Conservation (phyloP, 2,888 invertebrate species). For the Mongoloraphidia duomilia region DNA sequence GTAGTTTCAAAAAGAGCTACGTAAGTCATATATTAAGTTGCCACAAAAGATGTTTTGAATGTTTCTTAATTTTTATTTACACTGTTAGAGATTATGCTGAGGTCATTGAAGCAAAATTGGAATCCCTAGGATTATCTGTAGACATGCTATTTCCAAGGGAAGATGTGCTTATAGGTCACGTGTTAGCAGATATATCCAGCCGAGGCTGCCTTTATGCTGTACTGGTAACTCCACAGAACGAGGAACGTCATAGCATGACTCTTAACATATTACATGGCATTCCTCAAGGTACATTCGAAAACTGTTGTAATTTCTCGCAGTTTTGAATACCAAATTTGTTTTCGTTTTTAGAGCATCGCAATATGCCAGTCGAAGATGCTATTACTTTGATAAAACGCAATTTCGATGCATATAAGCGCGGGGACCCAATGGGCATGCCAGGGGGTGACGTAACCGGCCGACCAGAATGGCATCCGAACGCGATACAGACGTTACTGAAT, state of each 20-base stretch:
- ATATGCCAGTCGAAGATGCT: conserved; percentile 91
- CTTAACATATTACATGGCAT: conserved; percentile 81
- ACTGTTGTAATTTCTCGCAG: too few relatives aligned
- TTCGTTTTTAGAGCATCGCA: conserved; percentile 65
- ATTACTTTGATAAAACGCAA: conserved; percentile 62
- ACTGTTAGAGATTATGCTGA: conserved; percentile 66
- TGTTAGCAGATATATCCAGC: conserved; percentile 75
- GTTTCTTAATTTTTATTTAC: conserved; percentile 8
- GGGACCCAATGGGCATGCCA: conserved; percentile 23
- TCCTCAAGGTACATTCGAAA: conserved; percentile 55
- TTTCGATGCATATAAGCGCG: conserved; percentile 44
- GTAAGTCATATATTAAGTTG: conserved; percentile 38
- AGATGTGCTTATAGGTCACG: conserved; percentile 63
- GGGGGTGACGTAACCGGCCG: conserved; percentile 22
- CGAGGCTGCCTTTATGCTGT: conserved; percentile 84
- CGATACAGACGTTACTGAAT: conserved; percentile 55
- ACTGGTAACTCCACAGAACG: conserved; percentile 72
- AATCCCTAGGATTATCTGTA: conserved; percentile 62
- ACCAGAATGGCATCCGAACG: conserved; percentile 42
- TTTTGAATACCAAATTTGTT: not conserved
- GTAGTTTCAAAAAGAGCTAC: conserved; percentile 68
- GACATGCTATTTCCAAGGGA: conserved; percentile 86
- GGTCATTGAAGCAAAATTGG: conserved; percentile 67
- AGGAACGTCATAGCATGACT: conserved; percentile 73
- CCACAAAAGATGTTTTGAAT: too few relatives aligned